Percentiles rank a stretch among this genome's conserved stretches.
Evolutionary conservation across 2,888 invertebrate genomes (phyloP).

Genomic region (Cremastinae sp.): DNA sequence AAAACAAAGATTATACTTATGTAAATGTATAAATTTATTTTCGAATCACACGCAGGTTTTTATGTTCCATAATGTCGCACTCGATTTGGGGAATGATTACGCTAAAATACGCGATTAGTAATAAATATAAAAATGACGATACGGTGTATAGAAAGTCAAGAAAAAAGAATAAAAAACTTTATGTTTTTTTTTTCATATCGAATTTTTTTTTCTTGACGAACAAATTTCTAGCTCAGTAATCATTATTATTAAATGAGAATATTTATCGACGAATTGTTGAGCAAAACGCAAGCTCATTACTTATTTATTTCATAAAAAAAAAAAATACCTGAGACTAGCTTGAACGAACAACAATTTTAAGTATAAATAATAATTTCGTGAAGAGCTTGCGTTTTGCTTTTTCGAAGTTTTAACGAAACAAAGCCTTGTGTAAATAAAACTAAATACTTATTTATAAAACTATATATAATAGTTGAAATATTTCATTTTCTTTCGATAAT

Average conservation of each 20-base stretch:
- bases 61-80: conserved; percentile 51
- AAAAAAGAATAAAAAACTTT: conserved; percentile 42
- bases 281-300: conserved; percentile 55
- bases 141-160: conserved; percentile 28
- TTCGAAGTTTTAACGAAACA: conserved; percentile 31
- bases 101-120: conserved; percentile 54
- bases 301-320: conserved; percentile 41
- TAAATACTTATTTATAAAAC: conserved; percentile 33
- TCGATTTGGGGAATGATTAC: conserved; percentile 60
- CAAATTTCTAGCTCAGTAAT: background rate
- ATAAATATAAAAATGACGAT: conserved; percentile 40
- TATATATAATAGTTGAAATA: conserved; percentile 20
- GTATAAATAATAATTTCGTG: conserved; percentile 23
- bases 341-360: conserved; percentile 21
- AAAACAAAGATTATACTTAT: conserved; percentile 24
- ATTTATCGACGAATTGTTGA: conserved; percentile 40
- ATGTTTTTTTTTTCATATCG: background rate
- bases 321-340: conserved; percentile 40
- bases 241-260: conserved; percentile 39
- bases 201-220: conserved; percentile 7
- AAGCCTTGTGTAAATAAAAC: conserved; percentile 55
- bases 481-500: conserved; percentile 1
- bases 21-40: conserved; percentile 22
- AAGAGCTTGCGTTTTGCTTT: conserved; percentile 48
- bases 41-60: conserved; percentile 51